Conservation (phyloP, 2,113 vertebrate species). For the Syrrhaptes paradoxus region DNA sequence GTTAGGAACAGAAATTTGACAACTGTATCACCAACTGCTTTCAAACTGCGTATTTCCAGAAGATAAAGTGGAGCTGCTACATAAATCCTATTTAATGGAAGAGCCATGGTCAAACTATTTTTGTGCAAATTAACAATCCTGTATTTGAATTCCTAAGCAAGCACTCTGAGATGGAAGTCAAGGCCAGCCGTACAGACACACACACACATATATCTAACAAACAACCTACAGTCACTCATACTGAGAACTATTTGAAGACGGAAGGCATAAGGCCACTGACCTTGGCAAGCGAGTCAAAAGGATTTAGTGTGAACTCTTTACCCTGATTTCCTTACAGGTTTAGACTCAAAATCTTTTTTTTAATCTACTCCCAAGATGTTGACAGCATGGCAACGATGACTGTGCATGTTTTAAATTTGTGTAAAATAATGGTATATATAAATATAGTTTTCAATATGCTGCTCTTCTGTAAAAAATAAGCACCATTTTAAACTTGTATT, state of each 20-base stretch:
- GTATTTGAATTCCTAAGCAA: neutral
- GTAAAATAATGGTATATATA: neutral
- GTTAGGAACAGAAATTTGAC: neutral
- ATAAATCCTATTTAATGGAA: neutral
- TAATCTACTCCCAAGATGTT: neutral
- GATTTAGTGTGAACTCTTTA: constrained; percentile 13
- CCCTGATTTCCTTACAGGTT: neutral
- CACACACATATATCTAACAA: neutral
- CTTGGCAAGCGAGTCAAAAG: neutral
- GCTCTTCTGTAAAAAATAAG: neutral
- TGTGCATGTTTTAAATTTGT: neutral
- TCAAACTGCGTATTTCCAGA: neutral
- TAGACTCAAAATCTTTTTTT: constrained; percentile 8
- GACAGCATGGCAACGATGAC: neutral
- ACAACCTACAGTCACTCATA: neutral
- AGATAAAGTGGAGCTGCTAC: neutral
- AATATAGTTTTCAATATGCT: neutral
- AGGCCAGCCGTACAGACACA: neutral
- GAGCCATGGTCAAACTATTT: neutral
- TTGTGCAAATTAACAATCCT: neutral
- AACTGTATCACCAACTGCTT: neutral
- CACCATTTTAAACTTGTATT: neutral
- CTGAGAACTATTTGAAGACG: neutral
- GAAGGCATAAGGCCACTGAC: neutral
- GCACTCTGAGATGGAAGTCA: neutral